These are phyloP conservation scores for Agrochola litura DNA, from an alignment of 2,888 invertebrate genomes.

Conservation along the genomic window DNA sequence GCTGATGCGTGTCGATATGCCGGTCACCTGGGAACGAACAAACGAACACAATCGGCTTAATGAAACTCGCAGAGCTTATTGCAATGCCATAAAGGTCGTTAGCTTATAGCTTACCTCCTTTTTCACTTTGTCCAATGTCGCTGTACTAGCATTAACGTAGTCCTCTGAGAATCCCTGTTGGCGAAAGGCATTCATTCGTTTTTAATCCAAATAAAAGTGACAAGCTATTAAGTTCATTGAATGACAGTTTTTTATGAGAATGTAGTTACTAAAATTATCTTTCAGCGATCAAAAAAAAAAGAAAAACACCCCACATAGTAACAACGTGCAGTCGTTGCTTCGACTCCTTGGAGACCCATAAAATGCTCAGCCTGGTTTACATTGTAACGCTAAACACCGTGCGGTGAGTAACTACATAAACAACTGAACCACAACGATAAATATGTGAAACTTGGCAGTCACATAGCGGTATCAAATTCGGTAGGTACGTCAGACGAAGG, in stretches of 20 bases:
- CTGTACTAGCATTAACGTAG: constrained; percentile 95
- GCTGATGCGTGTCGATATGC: constrained; percentile 94
- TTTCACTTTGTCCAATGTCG: constrained; percentile 94
- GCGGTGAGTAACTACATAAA: neutral
- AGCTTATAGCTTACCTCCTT: constrained; percentile 90
- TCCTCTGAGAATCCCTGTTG: constrained; percentile 93
- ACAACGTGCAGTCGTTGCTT: neutral
- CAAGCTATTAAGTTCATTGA: constrained; percentile 19
- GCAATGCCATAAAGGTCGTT: constrained; percentile 36
- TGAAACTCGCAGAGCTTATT: constrained; percentile 24
- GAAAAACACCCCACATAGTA: neutral
- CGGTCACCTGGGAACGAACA: constrained; percentile 90
- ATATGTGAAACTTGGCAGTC: neutral
- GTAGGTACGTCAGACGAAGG: neutral
- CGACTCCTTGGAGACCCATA: constrained; percentile 36
- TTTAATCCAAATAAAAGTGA: constrained; percentile 39
- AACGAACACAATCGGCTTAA: constrained; percentile 56
- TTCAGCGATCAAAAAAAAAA: constrained; percentile 1
- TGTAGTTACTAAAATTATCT: constrained; percentile 8
- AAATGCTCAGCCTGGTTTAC: constrained; percentile 28
- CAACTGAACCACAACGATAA: neutral
- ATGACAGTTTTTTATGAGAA: neutral
- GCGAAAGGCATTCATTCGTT: constrained; percentile 47
- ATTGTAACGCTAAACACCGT: constrained; percentile 8
- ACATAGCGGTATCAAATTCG: neutral